Evolutionary conservation across 1,140 invertebrate species (phyloP).

Genomic region (Leptoteleia sp.): DNA sequence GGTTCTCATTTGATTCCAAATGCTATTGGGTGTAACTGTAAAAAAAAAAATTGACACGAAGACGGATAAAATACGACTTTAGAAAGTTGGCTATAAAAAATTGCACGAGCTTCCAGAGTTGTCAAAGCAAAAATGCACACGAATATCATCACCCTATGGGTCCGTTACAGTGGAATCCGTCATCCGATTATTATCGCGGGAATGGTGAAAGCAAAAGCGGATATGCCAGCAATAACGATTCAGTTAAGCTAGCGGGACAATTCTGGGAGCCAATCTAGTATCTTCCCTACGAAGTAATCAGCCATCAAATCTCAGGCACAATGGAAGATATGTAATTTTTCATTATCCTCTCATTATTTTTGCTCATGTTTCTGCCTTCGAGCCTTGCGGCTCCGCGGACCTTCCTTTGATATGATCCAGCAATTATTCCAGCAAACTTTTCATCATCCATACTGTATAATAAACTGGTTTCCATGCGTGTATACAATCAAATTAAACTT

Average conservation of each 20-base stretch:
- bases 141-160: constrained; percentile 43
- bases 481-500: constrained; percentile 4
- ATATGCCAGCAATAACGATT: constrained; percentile 66
- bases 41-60: not conserved
- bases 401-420: constrained; percentile 41
- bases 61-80: constrained; percentile 24
- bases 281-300: constrained; percentile 60
- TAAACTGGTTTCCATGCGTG: constrained; percentile 23
- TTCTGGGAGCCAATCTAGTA: constrained; percentile 64
- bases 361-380: constrained; percentile 35
- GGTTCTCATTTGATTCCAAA: too few species aligned
- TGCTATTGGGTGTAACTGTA: not conserved
- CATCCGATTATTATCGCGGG: constrained; percentile 66
- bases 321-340: constrained; percentile 59
- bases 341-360: constrained; percentile 57
- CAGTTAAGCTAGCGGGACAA: constrained; percentile 63
- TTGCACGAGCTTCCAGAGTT: constrained; percentile 24
- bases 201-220: constrained; percentile 74
- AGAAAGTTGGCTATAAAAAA: constrained; percentile 28
- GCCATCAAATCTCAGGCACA: constrained; percentile 57
- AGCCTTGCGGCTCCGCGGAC: constrained; percentile 15
- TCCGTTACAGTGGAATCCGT: constrained; percentile 49
- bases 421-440: constrained; percentile 37
- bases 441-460: constrained; percentile 16
- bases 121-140: constrained; percentile 52